Conservation (phyloP, 1,140 invertebrate genomes). For the Drosophila ohnishii region DNA sequence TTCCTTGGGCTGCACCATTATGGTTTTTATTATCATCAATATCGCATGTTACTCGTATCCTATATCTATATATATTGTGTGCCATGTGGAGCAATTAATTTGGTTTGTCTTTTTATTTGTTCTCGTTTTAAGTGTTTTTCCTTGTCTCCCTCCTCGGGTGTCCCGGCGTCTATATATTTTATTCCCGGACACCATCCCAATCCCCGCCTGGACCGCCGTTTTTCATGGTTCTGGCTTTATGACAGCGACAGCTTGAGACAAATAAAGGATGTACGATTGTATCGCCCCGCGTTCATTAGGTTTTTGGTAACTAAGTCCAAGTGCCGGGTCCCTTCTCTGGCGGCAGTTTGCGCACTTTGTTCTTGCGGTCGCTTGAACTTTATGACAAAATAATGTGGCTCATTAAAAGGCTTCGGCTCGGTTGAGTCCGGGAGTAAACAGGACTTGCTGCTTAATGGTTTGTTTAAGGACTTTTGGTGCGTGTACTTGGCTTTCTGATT, state of each 20-base stretch:
- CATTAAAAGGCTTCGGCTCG: slow-evolving; percentile 44
- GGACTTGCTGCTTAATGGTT: slow-evolving; percentile 40
- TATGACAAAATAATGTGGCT: slow-evolving; percentile 54
- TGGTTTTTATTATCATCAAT: slow-evolving; percentile 79
- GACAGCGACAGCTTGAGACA: slow-evolving; percentile 72
- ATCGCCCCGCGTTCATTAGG: slow-evolving; percentile 54
- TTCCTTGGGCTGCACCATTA: slow-evolving; percentile 53
- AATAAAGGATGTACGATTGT: slow-evolving; percentile 60
- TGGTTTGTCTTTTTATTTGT: slow-evolving; percentile 66
- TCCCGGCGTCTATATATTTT: slow-evolving; percentile 26
- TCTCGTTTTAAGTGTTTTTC: slow-evolving; percentile 67
- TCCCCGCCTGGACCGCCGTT: slow-evolving; percentile 21
- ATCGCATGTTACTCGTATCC: slow-evolving; percentile 63
- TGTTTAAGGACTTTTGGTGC: slow-evolving; percentile 39
- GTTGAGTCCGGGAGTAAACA: slow-evolving; percentile 27
- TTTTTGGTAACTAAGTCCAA: slow-evolving; percentile 40
- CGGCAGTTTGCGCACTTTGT: slow-evolving; percentile 51
- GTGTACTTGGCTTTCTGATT: slow-evolving; percentile 22
- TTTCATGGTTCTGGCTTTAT: slow-evolving; percentile 76
- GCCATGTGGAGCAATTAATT: slow-evolving; percentile 74
- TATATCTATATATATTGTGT: slow-evolving; percentile 43
- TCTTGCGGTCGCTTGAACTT: slow-evolving; percentile 70
- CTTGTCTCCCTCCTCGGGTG: slow-evolving; percentile 5
- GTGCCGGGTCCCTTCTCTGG: slow-evolving; percentile 19
- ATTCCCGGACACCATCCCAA: background rate